Percentiles rank a stretch among this genome's conserved stretches.
These are phyloP conservation scores for Drosophila neonasuta DNA, from an alignment of 2,888 invertebrate species.

Conservation along the genomic window DNA sequence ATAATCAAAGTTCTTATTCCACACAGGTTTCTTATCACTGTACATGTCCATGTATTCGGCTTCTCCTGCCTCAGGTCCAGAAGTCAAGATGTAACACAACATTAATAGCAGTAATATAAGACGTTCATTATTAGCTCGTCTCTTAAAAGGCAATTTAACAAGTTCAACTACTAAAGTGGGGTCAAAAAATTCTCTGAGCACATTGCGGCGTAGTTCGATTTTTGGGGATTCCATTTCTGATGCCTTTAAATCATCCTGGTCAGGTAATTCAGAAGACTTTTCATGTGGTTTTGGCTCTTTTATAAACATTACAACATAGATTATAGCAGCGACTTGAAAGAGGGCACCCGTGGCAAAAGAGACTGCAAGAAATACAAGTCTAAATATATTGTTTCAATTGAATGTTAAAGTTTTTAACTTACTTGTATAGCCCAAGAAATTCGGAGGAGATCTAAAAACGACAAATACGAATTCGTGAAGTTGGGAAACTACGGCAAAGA, in stretches of 20 bases:
- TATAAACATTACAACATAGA: slow-evolving; percentile 80
- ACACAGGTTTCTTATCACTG: neutral
- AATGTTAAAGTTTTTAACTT: slow-evolving; percentile 30
- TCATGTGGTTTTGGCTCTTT: slow-evolving; percentile 70
- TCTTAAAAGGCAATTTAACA: neutral
- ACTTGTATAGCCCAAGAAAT: slow-evolving; percentile 80
- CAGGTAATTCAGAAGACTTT: slow-evolving; percentile 44
- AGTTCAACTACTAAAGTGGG: neutral
- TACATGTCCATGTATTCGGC: neutral
- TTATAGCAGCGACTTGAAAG: slow-evolving; percentile 79
- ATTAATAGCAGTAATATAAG: neutral
- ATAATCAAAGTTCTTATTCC: neutral
- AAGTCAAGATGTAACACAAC: neutral
- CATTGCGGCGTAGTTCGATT: slow-evolving; percentile 34
- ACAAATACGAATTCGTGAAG: neutral
- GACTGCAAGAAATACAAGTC: slow-evolving; percentile 52
- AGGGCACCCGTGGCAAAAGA: slow-evolving; percentile 77
- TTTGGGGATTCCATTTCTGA: slow-evolving; percentile 55
- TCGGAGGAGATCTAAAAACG: slow-evolving; percentile 69
- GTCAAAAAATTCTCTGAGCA: neutral
- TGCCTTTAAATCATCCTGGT: slow-evolving; percentile 63
- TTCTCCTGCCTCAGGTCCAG: neutral
- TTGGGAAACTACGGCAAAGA: slow-evolving; percentile 78
- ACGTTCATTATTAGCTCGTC: neutral
- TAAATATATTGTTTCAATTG: neutral